A percentile compares a stretch with the other conserved stretches of the same genome.
phyloP scores from a whole-genome alignment of 2,888 invertebrate species.

The Cepaea hortensis region DNA sequence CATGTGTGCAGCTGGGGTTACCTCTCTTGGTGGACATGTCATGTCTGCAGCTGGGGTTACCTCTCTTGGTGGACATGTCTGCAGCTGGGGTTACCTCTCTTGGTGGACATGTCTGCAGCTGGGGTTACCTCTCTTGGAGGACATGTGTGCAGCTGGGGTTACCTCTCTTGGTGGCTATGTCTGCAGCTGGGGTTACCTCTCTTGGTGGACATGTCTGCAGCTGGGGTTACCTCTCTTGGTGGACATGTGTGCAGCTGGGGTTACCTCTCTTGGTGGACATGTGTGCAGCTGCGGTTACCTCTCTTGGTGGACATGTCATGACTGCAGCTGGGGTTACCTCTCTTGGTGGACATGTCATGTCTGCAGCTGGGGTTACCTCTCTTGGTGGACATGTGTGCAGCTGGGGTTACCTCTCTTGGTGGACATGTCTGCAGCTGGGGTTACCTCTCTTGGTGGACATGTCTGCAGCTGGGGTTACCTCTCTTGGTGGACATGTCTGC shows the following conservation, averaged over 20 bases:
- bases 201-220: constrained; percentile 69
- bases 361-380: constrained; percentile 65
- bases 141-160: constrained; percentile 67
- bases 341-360: constrained; percentile 71
- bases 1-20: constrained; percentile 66
- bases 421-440: constrained; percentile 67
- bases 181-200: constrained; percentile 64
- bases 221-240: constrained; percentile 70
- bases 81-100: constrained; percentile 64
- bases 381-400: constrained; percentile 70
- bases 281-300: constrained; percentile 65
- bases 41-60: no score
- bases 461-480: constrained; percentile 64
- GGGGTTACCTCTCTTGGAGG: constrained; percentile 70
- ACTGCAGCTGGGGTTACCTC: constrained; percentile 64
- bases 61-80: constrained; percentile 70
- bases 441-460: constrained; percentile 71
- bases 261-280: constrained; percentile 71
- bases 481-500: constrained; percentile 70
- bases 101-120: constrained; percentile 70
- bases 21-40: constrained; percentile 70
- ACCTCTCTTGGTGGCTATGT: constrained; percentile 70
- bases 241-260: constrained; percentile 68
- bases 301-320: constrained; percentile 70
- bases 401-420: constrained; percentile 70